A percentile compares a stretch with the other conserved stretches of the same genome.
These are phyloP conservation scores for Boleophthalmus pectinirostris DNA, from an alignment of 2,113 vertebrate genomes.

Conservation along the genomic window DNA sequence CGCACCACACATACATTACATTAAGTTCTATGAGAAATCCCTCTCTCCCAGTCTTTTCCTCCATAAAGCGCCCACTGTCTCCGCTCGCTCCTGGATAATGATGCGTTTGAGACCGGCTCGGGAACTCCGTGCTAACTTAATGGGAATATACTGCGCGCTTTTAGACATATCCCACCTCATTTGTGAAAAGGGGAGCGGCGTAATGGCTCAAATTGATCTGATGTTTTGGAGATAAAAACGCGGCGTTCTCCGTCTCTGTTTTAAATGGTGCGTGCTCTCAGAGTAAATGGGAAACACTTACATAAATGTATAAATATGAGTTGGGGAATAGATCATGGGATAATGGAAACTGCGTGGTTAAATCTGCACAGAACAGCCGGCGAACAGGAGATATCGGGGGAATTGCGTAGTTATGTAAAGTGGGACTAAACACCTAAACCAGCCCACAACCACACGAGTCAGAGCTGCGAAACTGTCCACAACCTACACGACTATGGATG, in stretches of 20 bases:
- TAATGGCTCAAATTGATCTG: constrained; percentile 7
- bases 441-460: no score
- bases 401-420: background rate
- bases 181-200: background rate
- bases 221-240: constrained; percentile 11
- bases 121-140: constrained; percentile 6
- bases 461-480: no score
- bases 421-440: no score
- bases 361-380: background rate
- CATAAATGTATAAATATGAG: constrained; percentile 1
- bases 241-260: background rate
- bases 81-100: constrained; percentile 1
- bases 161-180: background rate
- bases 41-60: background rate
- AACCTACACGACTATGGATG: no score
- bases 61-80: constrained; percentile 10
- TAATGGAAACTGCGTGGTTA: background rate
- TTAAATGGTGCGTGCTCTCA: background rate
- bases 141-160: constrained; percentile 1
- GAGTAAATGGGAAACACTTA: constrained; percentile 7
- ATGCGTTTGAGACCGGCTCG: background rate
- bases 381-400: background rate
- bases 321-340: background rate
- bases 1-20: constrained; percentile 3
- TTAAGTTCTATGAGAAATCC: background rate